A percentile compares a stretch with the other conserved stretches of the same genome.
phyloP scores from a whole-genome alignment of 1,140 invertebrate species.

The Pentalonia nigronervosa region DNA sequence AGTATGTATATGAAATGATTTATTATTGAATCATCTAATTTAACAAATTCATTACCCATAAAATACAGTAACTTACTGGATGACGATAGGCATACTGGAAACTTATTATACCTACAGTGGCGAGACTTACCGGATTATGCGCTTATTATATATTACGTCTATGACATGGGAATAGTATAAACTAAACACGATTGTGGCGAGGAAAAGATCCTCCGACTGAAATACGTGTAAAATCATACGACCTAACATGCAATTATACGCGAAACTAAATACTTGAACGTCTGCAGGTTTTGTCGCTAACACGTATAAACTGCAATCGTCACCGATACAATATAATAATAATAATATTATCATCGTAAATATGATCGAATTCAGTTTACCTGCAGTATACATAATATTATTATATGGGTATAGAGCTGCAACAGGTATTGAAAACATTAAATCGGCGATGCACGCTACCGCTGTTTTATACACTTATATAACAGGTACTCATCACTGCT shows the following conservation, averaged over 20 bases:
- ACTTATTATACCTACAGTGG: not conserved
- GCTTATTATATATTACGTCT: not conserved
- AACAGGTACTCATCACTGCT: not conserved
- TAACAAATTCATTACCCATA: not conserved
- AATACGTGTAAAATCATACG: not conserved
- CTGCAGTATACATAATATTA: not conserved
- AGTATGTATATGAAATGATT: not conserved
- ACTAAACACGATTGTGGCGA: not conserved
- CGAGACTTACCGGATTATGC: not conserved
- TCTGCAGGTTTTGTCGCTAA: not conserved
- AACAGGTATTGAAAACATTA: not conserved
- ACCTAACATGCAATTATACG: no score
- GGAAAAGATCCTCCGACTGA: not conserved
- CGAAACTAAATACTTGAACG: not conserved
- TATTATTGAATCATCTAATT: not conserved
- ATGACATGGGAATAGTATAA: not conserved
- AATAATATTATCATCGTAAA: not conserved
- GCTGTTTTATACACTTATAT: not conserved
- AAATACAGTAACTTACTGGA: not conserved
- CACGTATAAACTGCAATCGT: not conserved
- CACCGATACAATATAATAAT: not conserved
- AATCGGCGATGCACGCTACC: not conserved
- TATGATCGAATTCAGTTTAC: not conserved
- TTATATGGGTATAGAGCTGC: not conserved
- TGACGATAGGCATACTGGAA: not conserved